Evolutionary conservation across 1,140 invertebrate genomes (phyloP).

Genomic region (Drosophila pseudoananassae): DNA sequence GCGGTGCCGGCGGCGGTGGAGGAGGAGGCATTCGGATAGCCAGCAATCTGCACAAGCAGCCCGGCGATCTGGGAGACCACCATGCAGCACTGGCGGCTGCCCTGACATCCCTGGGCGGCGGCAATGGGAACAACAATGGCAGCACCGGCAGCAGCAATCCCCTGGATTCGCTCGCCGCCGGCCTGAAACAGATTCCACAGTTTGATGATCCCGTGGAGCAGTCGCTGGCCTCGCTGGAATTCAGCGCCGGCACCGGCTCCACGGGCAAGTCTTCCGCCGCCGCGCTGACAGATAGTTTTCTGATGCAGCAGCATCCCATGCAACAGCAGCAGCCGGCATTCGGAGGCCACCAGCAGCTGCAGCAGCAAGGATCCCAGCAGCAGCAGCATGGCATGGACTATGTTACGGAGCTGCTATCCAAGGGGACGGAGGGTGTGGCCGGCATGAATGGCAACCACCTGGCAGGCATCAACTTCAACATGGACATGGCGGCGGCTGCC

Average conservation of each 20-base stretch:
- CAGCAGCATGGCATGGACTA: conserved; percentile 71
- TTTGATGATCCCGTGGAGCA: conserved; percentile 88
- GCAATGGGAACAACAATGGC: conserved; percentile 21
- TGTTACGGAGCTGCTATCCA: conserved; percentile 72
- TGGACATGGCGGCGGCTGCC: conserved; percentile 63
- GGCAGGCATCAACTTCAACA: conserved; percentile 50
- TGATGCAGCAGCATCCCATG: conserved; percentile 72
- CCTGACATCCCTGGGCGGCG: conserved; percentile 28
- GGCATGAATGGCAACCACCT: conserved; percentile 81
- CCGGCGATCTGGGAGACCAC: conserved; percentile 60
- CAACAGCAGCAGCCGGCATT: conserved; percentile 52
- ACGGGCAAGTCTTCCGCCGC: conserved; percentile 57
- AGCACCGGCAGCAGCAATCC: conserved; percentile 13
- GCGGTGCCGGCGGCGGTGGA: conserved; percentile 14
- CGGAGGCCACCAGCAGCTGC: conserved; percentile 36
- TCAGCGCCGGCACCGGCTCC: conserved; percentile 83
- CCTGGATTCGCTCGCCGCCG: conserved; percentile 74
- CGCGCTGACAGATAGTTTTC: conserved; percentile 66
- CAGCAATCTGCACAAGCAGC: conserved; percentile 78
- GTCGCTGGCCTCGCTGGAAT: conserved; percentile 87
- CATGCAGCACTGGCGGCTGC: conserved; percentile 62
- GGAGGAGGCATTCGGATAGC: conserved; percentile 78
- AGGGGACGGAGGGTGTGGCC: conserved; percentile 62
- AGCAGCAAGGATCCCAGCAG: conserved; percentile 69
- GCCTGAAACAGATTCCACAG: conserved; percentile 81